phyloP scores from a whole-genome alignment of 2,113 vertebrate species.

The Nannobrachium achirus region DNA sequence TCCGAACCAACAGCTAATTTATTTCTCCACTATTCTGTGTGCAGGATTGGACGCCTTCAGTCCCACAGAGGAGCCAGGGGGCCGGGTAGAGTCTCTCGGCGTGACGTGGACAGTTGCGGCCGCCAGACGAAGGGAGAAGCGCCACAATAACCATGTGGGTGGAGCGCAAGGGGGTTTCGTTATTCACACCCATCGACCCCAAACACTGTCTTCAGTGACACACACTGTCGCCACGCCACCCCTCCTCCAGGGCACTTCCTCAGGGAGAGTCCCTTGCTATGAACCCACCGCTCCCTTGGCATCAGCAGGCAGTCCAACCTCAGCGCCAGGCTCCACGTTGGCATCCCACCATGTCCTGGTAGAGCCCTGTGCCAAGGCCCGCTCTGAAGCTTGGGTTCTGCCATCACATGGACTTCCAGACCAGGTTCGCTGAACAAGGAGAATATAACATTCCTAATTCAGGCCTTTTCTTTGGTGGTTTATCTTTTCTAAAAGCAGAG shows the following conservation, averaged over 20 bases:
- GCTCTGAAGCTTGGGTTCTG: slow-evolving; percentile 59
- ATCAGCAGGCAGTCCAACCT: slow-evolving; percentile 58
- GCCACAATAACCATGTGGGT: slow-evolving; percentile 73
- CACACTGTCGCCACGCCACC: slow-evolving; percentile 21
- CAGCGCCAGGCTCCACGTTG: slow-evolving; percentile 60
- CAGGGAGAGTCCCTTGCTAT: slow-evolving; percentile 68
- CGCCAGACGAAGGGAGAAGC: slow-evolving; percentile 40
- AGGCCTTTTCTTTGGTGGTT: slow-evolving; percentile 48
- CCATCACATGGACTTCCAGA: slow-evolving; percentile 65
- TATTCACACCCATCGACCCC: slow-evolving; percentile 51
- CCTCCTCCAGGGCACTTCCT: slow-evolving; percentile 42
- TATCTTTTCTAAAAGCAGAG: slow-evolving; percentile 32
- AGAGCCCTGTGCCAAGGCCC: slow-evolving; percentile 7
- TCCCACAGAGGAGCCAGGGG: slow-evolving; percentile 46
- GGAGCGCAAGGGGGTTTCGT: slow-evolving; percentile 59
- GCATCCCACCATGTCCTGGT: slow-evolving; percentile 58
- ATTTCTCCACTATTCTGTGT: slow-evolving; percentile 48
- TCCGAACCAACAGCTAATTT: slow-evolving; percentile 22
- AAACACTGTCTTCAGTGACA: slow-evolving; percentile 60
- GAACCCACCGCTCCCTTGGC: slow-evolving; percentile 59
- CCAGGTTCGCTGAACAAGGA: slow-evolving; percentile 49
- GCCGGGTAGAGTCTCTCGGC: slow-evolving; percentile 29
- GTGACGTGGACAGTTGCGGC: slow-evolving; percentile 51
- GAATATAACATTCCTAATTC: slow-evolving; percentile 66
- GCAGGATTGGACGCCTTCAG: slow-evolving; percentile 56